Conservation (phyloP, 1,140 invertebrate species). For the Acyrthosiphon pisum region DNA sequence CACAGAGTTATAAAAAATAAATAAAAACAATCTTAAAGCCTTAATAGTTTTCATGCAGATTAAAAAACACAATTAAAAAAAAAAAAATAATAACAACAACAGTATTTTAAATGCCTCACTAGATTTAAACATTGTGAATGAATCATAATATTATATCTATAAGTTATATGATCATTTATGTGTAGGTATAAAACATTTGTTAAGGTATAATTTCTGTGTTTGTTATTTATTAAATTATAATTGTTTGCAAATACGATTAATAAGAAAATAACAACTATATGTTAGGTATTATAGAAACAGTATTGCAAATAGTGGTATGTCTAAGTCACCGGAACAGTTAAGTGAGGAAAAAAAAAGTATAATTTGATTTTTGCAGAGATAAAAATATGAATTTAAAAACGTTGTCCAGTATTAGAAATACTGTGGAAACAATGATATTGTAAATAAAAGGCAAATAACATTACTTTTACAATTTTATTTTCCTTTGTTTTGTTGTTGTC, state of each 20-base stretch:
- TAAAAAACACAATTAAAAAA: not conserved
- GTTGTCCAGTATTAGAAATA: not conserved
- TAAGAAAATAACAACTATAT: not conserved
- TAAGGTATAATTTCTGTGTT: not conserved
- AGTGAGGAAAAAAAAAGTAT: not conserved
- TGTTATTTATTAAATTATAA: conserved; percentile 20
- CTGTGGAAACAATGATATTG: not conserved
- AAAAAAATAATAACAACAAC: not conserved
- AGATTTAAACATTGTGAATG: not conserved
- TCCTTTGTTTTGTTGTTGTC: not conserved
- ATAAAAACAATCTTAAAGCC: not conserved
- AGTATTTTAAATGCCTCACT: not conserved
- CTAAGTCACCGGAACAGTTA: not conserved
- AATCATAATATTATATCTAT: not conserved
- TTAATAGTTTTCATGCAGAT: not conserved
- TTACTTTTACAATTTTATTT: not conserved
- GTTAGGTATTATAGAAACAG: not conserved
- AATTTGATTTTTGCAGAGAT: not conserved
- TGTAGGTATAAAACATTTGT: not conserved
- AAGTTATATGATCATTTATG: not conserved
- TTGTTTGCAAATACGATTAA: not conserved
- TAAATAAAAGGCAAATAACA: not conserved
- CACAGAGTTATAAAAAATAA: not conserved
- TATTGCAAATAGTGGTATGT: not conserved
- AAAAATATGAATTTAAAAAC: not conserved